Base-by-base conservation (phyloP, 2,888 invertebrate genomes). In the Thecocarcelia acutangulata region DNA sequence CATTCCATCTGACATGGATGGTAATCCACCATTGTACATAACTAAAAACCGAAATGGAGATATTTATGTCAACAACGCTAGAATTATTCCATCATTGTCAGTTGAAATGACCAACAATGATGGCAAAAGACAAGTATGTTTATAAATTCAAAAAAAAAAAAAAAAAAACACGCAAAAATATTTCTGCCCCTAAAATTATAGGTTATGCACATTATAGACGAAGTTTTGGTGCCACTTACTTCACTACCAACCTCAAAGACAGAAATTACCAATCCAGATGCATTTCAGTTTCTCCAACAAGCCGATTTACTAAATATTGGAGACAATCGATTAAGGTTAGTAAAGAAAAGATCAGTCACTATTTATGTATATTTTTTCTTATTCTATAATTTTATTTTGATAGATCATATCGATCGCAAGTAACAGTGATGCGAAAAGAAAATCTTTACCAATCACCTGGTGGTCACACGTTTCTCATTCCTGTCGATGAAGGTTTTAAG, bases 401-500 rank as follows among this genome's bases (percentile, higher is more conserved):
- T 46, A 96, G 96, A 88, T 93, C 93, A 17, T 97, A 96, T 90
- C 93, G 95, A 68, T 94, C 95, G 86, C 94, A 95, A 89, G 94
- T 96, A 80, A 92, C 93, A 86, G 92, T 94, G 85, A 93, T 94
- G 85, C 93, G 94, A 85, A 96, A 96, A 91, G 93, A 94, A 87
- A 93, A 94, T 76, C 93, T 96, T 54, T 96, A 95, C 90, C 94
- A 93, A 86, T 93, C 94, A 40, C 94, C 95, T 84, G 97, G 96
- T 61, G 93, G 94, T 79, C 95, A 95, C 90, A 97, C 97, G 15
- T 97, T 96, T 91, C 96, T 97, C 88, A 95, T 97, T 86, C 97
- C 97, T 8, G 94, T 97, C 52, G 97, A 97, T 90, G 96, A 96
- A 89, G 97, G 96, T 77, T 96, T 97, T 87, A 95, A 95, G 93